Evolutionary conservation across 2,888 invertebrate genomes (phyloP).

Genomic region (Agrotis ipsilon): DNA sequence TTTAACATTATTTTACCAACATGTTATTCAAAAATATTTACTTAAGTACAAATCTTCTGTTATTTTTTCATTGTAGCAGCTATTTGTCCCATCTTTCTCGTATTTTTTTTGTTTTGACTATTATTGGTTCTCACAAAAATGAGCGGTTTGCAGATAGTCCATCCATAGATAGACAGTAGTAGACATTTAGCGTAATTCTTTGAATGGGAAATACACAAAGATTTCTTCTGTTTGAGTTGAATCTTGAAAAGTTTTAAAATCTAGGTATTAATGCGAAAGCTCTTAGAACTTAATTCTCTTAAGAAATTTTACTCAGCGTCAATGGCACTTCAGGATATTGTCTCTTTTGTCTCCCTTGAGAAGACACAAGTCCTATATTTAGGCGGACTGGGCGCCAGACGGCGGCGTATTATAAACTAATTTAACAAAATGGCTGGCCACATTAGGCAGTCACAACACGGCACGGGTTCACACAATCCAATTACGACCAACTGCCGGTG

Average conservation of each 20-base stretch:
- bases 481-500: not conserved
- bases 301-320: not conserved
- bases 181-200: no score
- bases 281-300: not conserved
- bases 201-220: not conserved
- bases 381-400: slow-evolving; percentile 12
- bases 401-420: slow-evolving; percentile 1
- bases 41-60: no score
- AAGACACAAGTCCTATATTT: slow-evolving; percentile 13
- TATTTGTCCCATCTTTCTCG: no score
- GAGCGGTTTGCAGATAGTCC: no score
- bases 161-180: no score
- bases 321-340: not conserved
- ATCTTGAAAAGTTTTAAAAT: no score
- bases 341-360: slow-evolving; percentile 1
- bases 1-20: no score
- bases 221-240: no score
- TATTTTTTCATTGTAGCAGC: no score
- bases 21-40: no score
- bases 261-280: not conserved
- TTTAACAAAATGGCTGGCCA: not conserved
- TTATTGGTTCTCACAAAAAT: no score
- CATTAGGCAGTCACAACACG: slow-evolving; percentile 5
- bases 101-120: no score
- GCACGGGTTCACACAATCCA: not conserved